These are phyloP conservation scores for Phrynocephalus forsythii DNA, from an alignment of 2,797 vertebrate genomes.

Conservation along the genomic window DNA sequence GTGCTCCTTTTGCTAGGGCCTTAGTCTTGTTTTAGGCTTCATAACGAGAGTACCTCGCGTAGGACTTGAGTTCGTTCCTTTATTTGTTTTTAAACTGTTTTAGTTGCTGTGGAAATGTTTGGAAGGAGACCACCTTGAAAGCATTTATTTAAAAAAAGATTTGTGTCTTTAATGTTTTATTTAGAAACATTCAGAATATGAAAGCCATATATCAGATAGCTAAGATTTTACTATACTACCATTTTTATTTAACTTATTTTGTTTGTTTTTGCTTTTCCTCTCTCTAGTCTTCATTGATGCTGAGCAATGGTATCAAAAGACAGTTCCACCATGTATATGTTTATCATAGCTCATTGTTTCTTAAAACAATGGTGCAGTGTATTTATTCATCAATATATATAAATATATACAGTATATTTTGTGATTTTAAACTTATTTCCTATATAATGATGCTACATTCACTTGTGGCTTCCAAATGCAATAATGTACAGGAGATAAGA, in stretches of 20 bases:
- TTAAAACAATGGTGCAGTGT: constrained; percentile 71
- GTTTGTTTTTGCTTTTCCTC: constrained; percentile 59
- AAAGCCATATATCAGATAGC: constrained; percentile 85
- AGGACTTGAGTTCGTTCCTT: constrained; percentile 78
- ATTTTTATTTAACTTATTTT: constrained; percentile 82
- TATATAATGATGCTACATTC: constrained; percentile 83
- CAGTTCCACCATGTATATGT: constrained; percentile 75
- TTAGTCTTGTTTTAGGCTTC: constrained; percentile 80
- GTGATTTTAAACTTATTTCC: constrained; percentile 77
- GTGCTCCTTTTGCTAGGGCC: constrained; percentile 80
- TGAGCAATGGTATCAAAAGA: constrained; percentile 73
- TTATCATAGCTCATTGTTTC: constrained; percentile 73
- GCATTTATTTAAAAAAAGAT: constrained; percentile 62
- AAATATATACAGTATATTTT: constrained; percentile 62
- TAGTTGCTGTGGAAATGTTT: constrained; percentile 80
- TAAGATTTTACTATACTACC: constrained; percentile 73
- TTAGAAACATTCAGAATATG: constrained; percentile 79
- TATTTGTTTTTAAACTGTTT: constrained; percentile 75
- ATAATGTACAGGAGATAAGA: constrained; percentile 92
- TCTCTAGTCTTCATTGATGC: constrained; percentile 57
- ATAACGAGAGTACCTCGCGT: constrained; percentile 84
- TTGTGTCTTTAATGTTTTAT: constrained; percentile 73
- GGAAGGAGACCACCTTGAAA: constrained; percentile 76
- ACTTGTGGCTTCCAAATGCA: constrained; percentile 88
- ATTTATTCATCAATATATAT: constrained; percentile 74